Evolutionary conservation across 2,888 invertebrate species (phyloP).

Genomic region (Cyclophora albipunctata): DNA sequence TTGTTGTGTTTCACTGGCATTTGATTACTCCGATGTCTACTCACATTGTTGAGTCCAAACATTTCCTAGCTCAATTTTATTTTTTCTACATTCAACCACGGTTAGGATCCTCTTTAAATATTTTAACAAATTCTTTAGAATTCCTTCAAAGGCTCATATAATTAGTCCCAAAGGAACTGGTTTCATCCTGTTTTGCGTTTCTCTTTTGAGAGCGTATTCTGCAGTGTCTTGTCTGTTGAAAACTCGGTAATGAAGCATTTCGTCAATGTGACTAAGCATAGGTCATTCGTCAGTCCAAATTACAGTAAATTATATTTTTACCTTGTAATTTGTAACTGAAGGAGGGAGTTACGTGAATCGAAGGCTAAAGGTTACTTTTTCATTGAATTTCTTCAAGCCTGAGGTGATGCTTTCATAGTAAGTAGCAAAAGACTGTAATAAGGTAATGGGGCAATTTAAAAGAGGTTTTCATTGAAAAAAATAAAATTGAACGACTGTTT

Average conservation of each 20-base stretch:
- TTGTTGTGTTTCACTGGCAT: no score
- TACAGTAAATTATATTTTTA: conserved; percentile 5
- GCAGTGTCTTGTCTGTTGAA: no score
- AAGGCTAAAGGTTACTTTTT: no score
- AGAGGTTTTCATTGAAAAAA: neutral
- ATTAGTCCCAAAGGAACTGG: conserved; percentile 60
- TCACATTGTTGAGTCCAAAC: no score
- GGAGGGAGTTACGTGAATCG: neutral
- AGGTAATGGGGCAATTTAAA: neutral
- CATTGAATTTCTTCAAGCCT: neutral
- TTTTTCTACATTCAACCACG: no score
- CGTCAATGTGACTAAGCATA: no score
- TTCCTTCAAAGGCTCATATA: conserved; percentile 32
- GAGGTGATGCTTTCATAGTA: neutral
- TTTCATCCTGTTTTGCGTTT: conserved; percentile 6
- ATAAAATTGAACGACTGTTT: neutral
- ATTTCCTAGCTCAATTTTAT: no score
- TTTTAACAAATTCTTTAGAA: neutral
- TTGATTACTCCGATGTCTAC: no score
- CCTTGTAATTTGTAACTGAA: conserved; percentile 2
- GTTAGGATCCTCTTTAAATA: no score
- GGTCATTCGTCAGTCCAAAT: neutral
- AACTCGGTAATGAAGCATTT: no score
- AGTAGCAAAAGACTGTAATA: neutral
- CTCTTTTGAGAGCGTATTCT: conserved; percentile 20